Evolutionary conservation across 2,113 vertebrate genomes (phyloP).

Genomic region (Seriola aureovittata): DNA sequence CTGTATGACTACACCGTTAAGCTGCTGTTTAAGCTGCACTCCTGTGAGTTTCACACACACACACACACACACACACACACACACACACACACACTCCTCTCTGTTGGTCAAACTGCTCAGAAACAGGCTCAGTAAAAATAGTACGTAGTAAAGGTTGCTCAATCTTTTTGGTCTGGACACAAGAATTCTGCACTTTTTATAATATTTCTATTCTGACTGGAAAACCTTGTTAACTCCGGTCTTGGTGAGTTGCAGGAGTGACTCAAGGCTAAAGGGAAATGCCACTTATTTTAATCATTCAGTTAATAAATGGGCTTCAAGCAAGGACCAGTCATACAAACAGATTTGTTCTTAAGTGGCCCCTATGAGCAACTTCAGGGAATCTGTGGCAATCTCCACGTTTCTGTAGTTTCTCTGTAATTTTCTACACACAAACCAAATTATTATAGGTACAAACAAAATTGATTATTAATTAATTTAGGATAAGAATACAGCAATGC

Average conservation of each 20-base stretch:
- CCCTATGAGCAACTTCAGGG: neutral
- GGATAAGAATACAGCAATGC: neutral
- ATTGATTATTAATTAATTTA: neutral
- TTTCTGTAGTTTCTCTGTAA: too few species aligned
- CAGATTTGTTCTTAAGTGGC: neutral
- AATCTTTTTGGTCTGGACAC: neutral
- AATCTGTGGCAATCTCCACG: too few species aligned
- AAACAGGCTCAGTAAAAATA: neutral
- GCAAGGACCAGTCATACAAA: neutral
- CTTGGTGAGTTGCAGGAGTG: neutral
- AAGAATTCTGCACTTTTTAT: neutral
- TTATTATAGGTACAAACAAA: too few species aligned
- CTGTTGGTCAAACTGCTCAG: constrained; percentile 25
- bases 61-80: too few species aligned
- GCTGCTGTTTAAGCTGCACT: constrained; percentile 98
- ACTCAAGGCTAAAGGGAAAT: neutral
- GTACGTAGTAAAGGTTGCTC: neutral
- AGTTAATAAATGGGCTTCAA: neutral
- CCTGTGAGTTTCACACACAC: constrained; percentile 88
- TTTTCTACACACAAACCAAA: too few species aligned
- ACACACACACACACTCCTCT: neutral
- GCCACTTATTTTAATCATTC: constrained; percentile 1
- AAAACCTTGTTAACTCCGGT: neutral
- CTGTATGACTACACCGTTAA: constrained; percentile 98
- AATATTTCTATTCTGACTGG: neutral